Evolutionary conservation across 1,140 invertebrate species (phyloP).

Genomic region (Paraescarpia echinospica): DNA sequence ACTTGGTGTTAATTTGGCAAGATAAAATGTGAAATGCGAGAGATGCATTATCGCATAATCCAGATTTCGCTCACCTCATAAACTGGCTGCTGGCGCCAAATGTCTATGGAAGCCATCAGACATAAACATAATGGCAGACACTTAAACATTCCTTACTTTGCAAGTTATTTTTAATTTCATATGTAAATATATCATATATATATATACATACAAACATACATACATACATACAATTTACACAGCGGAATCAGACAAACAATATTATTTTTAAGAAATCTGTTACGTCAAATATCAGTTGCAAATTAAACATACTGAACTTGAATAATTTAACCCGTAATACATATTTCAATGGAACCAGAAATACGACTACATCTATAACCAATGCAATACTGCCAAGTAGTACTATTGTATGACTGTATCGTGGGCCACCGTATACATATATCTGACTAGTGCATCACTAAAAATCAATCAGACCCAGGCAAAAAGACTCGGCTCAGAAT

Average conservation of each 20-base stretch:
- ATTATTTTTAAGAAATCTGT: not conserved
- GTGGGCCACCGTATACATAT: not conserved
- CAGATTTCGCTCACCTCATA: not conserved
- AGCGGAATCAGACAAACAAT: not conserved
- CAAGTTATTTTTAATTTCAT: not conserved
- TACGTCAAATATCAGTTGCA: not conserved
- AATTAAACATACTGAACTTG: not conserved
- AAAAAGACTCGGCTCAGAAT: not conserved
- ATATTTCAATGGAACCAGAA: not conserved
- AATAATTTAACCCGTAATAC: not conserved
- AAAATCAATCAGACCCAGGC: not conserved
- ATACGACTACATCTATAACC: not conserved
- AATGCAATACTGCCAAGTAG: not conserved
- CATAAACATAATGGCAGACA: not conserved
- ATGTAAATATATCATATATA: no score
- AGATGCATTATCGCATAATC: slow-evolving; percentile 1
- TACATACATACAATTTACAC: not conserved
- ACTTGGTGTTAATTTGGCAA: not conserved
- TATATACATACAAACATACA: no score
- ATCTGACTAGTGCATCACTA: not conserved
- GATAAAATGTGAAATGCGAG: not conserved
- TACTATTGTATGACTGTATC: not conserved
- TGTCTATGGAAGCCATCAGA: not conserved
- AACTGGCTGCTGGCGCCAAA: not conserved
- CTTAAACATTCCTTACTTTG: not conserved